A percentile compares a stretch with the other conserved stretches of the same genome.
Conservation (phyloP, 2,113 vertebrate species). For the Aix galericulata region DNA sequence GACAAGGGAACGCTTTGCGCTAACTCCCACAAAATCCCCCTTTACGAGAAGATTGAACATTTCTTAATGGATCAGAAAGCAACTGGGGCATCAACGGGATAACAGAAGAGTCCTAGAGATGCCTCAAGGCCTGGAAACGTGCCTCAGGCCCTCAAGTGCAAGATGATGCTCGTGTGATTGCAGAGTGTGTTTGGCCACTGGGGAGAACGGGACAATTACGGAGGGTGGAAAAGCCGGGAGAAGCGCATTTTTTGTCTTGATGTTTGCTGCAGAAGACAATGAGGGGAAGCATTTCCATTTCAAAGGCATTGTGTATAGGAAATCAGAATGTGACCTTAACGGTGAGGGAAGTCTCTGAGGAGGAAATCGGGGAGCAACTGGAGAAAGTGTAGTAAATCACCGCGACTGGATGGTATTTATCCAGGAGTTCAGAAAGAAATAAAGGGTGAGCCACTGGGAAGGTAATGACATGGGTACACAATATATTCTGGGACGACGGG, state of each 20-base stretch:
- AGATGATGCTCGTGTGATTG: background rate
- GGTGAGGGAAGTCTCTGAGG: constrained; percentile 23
- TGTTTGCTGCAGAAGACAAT: constrained; percentile 63
- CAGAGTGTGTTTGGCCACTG: background rate
- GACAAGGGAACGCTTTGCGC: too few relatives aligned
- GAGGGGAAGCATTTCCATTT: constrained; percentile 64
- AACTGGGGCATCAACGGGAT: background rate
- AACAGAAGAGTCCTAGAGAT: background rate
- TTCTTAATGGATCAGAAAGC: background rate
- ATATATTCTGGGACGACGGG: background rate
- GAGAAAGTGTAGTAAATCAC: constrained; percentile 67
- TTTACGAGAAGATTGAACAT: background rate
- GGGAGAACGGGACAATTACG: background rate
- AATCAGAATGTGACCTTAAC: constrained; percentile 57
- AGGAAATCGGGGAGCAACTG: constrained; percentile 62
- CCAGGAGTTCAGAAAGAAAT: constrained; percentile 34
- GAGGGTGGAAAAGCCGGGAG: background rate
- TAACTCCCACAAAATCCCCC: background rate
- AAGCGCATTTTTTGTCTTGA: background rate
- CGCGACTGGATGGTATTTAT: constrained; percentile 13
- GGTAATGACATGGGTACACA: background rate
- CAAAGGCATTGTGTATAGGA: constrained; percentile 59
- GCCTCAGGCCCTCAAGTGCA: background rate
- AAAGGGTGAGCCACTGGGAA: constrained; percentile 13
- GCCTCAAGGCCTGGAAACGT: background rate